These are phyloP conservation scores for Drosophila nr. medialis DNA, from an alignment of 2,888 invertebrate genomes.

Conservation along the genomic window DNA sequence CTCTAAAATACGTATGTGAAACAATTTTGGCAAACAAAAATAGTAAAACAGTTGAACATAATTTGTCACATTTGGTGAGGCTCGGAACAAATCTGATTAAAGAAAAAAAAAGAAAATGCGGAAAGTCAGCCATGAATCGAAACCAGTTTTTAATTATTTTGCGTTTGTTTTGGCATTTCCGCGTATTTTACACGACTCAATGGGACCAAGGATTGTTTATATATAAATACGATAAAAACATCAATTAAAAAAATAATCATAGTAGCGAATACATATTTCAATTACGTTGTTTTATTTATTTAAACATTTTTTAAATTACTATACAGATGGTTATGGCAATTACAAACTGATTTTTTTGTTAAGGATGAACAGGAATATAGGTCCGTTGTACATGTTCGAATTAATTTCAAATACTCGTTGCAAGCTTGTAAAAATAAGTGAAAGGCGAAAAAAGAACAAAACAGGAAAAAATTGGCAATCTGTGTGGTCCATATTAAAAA, in stretches of 20 bases:
- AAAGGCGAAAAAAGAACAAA: conserved; percentile 1
- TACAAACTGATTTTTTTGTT: background rate
- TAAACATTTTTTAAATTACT: background rate
- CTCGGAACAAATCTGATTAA: background rate
- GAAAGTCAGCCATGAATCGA: conserved; percentile 11
- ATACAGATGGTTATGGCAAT: background rate
- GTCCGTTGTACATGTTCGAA: background rate
- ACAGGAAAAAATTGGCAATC: conserved; percentile 42
- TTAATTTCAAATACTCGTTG: background rate
- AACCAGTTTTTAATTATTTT: conserved; percentile 17
- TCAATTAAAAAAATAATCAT: background rate
- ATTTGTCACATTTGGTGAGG: background rate
- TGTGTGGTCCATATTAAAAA: conserved; percentile 65
- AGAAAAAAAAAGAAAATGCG: background rate
- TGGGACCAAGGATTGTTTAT: conserved; percentile 66
- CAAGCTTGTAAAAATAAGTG: conserved; percentile 20
- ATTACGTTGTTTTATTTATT: background rate
- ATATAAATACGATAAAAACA: conserved; percentile 52
- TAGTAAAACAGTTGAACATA: background rate
- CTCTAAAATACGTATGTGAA: background rate
- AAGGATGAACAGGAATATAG: background rate
- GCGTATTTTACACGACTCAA: conserved; percentile 48
- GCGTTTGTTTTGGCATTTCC: background rate
- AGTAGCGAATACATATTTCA: background rate
- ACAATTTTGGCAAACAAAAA: background rate